Evolutionary conservation across 2,113 vertebrate species (phyloP).

Genomic region (Columba livia): DNA sequence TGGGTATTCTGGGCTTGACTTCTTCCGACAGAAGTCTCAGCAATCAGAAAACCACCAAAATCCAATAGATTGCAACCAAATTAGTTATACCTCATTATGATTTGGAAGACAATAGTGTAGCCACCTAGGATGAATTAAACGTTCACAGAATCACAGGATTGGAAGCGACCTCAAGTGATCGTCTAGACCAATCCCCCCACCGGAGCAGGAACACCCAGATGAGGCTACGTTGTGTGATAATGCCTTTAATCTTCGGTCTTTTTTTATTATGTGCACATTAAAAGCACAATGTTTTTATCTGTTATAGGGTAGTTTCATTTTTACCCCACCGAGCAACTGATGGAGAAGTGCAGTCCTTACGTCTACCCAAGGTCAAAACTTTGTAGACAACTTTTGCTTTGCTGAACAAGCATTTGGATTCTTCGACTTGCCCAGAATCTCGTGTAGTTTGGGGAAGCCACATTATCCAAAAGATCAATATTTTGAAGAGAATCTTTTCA

Average conservation of each 20-base stretch:
- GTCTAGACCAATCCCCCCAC: too few relatives aligned
- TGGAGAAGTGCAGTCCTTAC: background rate
- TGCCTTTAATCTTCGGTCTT: background rate
- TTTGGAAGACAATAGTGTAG: background rate
- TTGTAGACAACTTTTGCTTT: background rate
- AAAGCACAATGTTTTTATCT: background rate
- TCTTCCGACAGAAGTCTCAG: background rate
- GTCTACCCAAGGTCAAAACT: background rate
- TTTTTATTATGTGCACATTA: background rate
- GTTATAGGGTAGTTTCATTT: background rate
- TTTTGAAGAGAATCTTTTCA: background rate
- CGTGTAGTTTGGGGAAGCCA: background rate
- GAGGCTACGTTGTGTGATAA: background rate
- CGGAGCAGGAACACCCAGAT: too few relatives aligned
- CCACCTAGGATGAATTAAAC: background rate
- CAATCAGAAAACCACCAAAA: background rate
- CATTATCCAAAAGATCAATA: background rate
- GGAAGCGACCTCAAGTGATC: too few relatives aligned
- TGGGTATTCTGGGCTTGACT: background rate
- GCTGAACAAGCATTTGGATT: background rate
- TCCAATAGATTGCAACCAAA: background rate
- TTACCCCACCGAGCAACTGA: background rate
- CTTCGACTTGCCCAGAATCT: background rate
- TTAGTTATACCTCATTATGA: background rate
- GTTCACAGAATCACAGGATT: too few relatives aligned